These are phyloP conservation scores for Pristionchus japonicus DNA, from an alignment of 2,888 invertebrate genomes.

Conservation along the genomic window DNA sequence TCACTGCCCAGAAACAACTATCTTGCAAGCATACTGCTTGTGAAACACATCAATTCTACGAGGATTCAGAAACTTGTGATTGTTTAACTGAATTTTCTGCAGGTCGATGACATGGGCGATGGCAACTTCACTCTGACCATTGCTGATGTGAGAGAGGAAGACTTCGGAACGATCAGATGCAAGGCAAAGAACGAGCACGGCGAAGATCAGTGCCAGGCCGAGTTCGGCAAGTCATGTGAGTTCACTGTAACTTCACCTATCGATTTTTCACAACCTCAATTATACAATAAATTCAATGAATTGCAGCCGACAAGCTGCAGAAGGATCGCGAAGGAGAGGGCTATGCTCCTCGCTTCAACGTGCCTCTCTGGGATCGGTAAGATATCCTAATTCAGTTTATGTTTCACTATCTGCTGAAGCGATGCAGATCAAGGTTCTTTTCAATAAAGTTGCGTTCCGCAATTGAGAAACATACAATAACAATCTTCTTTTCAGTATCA, in stretches of 20 bases:
- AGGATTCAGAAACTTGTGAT: background rate
- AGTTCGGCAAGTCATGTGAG: constrained; percentile 57
- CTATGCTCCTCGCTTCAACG: constrained; percentile 85
- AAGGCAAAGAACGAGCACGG: constrained; percentile 85
- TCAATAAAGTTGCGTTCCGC: background rate
- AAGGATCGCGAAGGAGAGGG: constrained; percentile 64
- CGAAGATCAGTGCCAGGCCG: constrained; percentile 78
- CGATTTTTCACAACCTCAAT: background rate
- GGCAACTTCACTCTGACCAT: constrained; percentile 88
- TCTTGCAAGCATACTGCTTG: no score
- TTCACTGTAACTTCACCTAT: background rate
- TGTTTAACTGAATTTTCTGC: background rate
- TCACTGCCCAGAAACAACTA: no score
- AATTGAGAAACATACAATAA: background rate
- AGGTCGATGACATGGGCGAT: constrained; percentile 77
- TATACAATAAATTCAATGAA: background rate
- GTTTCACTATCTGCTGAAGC: background rate
- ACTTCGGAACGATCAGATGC: constrained; percentile 81
- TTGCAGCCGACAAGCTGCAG: constrained; percentile 47
- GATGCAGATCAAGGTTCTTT: no score
- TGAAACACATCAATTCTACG: background rate
- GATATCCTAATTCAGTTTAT: constrained; percentile 49
- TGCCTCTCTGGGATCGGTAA: constrained; percentile 82
- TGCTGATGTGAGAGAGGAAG: constrained; percentile 83
- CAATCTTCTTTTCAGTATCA: constrained; percentile 41